These are phyloP conservation scores for Holothuria scabra DNA, from an alignment of 53 echinoderm and acorn worm genomes.

Conservation along the genomic window DNA sequence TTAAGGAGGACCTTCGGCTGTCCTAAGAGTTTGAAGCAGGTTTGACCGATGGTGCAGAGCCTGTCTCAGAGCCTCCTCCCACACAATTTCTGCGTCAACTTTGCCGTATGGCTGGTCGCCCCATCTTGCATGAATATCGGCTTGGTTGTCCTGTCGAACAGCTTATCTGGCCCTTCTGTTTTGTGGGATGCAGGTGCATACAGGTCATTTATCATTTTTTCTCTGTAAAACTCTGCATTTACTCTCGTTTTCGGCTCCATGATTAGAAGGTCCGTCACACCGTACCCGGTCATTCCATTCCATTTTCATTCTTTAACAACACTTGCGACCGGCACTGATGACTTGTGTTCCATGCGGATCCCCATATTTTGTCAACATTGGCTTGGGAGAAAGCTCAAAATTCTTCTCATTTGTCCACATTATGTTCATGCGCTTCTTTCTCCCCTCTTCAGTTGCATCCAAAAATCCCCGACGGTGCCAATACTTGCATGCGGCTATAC, in stretches of 20 bases:
- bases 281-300: constrained; percentile 45
- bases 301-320: constrained; percentile 27
- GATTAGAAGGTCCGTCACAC: constrained; percentile 46
- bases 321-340: constrained; percentile 50
- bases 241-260: constrained; percentile 58
- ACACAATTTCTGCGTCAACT: constrained; percentile 26
- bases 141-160: constrained; percentile 45
- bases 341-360: constrained; percentile 47
- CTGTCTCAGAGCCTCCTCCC: too few species aligned
- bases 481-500: constrained; percentile 30
- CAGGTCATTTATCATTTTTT: constrained; percentile 48
- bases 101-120: constrained; percentile 53
- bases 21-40: too few species aligned
- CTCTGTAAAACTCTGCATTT: constrained; percentile 57
- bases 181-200: constrained; percentile 58
- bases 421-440: constrained; percentile 49
- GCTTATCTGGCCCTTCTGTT: constrained; percentile 57
- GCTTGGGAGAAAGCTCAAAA: constrained; percentile 34
- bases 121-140: constrained; percentile 57
- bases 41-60: too few species aligned
- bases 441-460: constrained; percentile 39
- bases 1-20: too few species aligned
- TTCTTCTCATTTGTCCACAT: constrained; percentile 54
- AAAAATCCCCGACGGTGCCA: constrained; percentile 53
- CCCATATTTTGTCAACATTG: constrained; percentile 48